Conservation (phyloP, 2,888 invertebrate genomes). For the Sphecodes monilicornis region DNA sequence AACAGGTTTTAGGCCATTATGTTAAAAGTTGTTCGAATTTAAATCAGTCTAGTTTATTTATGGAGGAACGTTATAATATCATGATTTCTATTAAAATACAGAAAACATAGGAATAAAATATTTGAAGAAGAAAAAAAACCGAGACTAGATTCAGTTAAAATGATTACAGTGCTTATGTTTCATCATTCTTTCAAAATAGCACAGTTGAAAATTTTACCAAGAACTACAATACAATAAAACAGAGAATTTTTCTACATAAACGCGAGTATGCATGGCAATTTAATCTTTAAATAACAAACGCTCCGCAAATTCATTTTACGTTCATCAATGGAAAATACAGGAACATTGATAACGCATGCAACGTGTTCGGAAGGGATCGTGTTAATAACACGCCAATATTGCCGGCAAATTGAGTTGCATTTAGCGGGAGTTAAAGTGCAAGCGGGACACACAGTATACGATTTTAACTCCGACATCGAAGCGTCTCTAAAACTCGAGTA, state of each 20-base stretch:
- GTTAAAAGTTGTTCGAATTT: background rate
- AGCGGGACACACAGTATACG: background rate
- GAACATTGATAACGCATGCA: background rate
- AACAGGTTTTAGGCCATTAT: background rate
- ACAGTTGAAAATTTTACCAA: no score
- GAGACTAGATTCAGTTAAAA: no score
- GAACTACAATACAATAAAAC: no score
- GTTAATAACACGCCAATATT: background rate
- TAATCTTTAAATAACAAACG: background rate
- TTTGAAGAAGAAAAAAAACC: no score
- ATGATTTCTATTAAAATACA: no score
- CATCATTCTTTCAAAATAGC: no score
- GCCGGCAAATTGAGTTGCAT: background rate
- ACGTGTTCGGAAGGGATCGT: background rate
- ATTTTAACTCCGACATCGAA: background rate
- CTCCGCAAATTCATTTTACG: background rate
- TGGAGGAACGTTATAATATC: background rate
- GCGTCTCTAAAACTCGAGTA: background rate
- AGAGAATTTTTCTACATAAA: background rate
- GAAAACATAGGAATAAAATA: no score
- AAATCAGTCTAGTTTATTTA: background rate
- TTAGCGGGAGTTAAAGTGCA: background rate
- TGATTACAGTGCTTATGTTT: no score
- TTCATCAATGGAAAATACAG: background rate
- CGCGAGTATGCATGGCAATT: background rate